A percentile compares a stretch with the other conserved stretches of the same genome.
Conservation (phyloP, 2,797 vertebrate genomes). For the Cottoperca gobio region DNA sequence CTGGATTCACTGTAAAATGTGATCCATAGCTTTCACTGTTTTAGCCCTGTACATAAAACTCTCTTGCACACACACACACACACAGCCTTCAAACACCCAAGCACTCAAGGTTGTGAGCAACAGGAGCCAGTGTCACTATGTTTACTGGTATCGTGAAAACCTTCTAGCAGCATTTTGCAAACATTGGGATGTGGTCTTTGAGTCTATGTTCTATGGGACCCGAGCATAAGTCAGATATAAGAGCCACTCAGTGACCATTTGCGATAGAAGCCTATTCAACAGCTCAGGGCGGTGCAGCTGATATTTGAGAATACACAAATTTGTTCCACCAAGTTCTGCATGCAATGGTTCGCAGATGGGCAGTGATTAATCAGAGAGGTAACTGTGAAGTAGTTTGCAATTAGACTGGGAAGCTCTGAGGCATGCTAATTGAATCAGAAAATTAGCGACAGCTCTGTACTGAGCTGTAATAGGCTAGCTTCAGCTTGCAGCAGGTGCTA, state of each 20-base stretch:
- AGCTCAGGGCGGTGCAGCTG: constrained; percentile 74
- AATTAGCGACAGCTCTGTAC: constrained; percentile 94
- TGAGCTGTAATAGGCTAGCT: constrained; percentile 97
- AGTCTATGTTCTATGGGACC: background rate
- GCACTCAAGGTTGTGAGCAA: background rate
- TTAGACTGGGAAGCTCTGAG: constrained; percentile 99
- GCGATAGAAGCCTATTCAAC: constrained; percentile 83
- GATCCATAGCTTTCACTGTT: background rate
- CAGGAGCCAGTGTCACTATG: background rate
- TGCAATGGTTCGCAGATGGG: constrained; percentile 97
- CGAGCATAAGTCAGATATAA: constrained; percentile 7
- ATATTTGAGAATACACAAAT: constrained; percentile 94
- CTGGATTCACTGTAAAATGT: background rate
- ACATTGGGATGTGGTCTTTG: background rate
- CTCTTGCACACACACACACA: no score
- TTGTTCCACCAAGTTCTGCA: constrained; percentile 96
- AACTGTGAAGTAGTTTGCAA: constrained; percentile 99
- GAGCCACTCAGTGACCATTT: constrained; percentile 20
- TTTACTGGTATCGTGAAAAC: background rate
- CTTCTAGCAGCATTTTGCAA: constrained; percentile 10
- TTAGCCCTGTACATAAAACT: no score
- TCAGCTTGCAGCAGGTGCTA: constrained; percentile 99
- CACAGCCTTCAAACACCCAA: constrained; percentile 1
- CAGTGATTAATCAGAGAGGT: constrained; percentile 99
- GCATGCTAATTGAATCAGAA: constrained; percentile 99